phyloP scores from a whole-genome alignment of 2,888 invertebrate species.

The Dyspetes luteomarginatus region DNA sequence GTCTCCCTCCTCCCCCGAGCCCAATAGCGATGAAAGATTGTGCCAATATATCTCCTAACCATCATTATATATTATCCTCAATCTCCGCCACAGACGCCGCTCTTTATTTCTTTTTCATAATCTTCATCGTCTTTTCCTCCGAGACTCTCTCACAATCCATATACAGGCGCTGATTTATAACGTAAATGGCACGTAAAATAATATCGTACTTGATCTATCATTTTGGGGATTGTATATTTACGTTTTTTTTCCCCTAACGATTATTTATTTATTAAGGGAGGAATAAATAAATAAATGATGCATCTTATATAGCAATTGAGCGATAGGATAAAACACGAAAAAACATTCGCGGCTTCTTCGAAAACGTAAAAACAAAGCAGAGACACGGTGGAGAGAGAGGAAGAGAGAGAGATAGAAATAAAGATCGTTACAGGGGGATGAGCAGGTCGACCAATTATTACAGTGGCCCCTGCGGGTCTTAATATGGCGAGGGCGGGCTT shows the following conservation, averaged over 20 bases:
- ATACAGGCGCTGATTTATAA: slow-evolving; percentile 42
- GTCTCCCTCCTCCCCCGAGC: neutral
- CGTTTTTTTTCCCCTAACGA: neutral
- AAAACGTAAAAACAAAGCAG: slow-evolving; percentile 23
- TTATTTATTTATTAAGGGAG: neutral
- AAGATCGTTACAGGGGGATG: slow-evolving; percentile 44
- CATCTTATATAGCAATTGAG: neutral
- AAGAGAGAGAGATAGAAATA: slow-evolving; percentile 20
- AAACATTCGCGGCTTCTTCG: slow-evolving; percentile 17
- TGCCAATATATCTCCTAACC: slow-evolving; percentile 56
- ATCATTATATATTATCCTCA: slow-evolving; percentile 58
- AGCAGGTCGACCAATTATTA: slow-evolving; percentile 72
- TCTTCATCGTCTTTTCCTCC: slow-evolving; percentile 44
- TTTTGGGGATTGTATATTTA: slow-evolving; percentile 4
- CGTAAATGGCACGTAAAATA: slow-evolving; percentile 22
- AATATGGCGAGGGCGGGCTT: slow-evolving; percentile 83
- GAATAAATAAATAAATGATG: neutral
- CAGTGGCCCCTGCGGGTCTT: slow-evolving; percentile 72
- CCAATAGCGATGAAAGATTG: slow-evolving; percentile 55
- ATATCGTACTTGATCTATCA: slow-evolving; percentile 35
- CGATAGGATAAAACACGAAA: neutral
- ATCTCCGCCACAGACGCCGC: slow-evolving; percentile 27
- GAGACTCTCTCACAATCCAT: slow-evolving; percentile 17
- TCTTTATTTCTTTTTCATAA: slow-evolving; percentile 9
- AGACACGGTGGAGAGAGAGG: slow-evolving; percentile 14